Conservation (phyloP, 2,113 vertebrate species). For the Orientallactaga bullata region DNA sequence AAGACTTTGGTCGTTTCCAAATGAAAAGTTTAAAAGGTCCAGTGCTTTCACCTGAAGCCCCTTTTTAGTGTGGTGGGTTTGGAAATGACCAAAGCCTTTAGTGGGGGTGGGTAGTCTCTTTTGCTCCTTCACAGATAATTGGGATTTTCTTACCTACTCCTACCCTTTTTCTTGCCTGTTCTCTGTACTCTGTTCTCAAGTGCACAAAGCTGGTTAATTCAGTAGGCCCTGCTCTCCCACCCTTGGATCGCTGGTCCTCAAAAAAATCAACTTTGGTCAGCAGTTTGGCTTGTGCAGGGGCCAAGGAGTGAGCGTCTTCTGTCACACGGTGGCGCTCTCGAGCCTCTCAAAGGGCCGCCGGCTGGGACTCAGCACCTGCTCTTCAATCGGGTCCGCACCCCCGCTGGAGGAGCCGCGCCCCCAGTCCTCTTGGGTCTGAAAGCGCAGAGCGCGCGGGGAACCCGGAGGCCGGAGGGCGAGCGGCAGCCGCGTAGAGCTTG, state of each 20-base stretch:
- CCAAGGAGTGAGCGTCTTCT: neutral
- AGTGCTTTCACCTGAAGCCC: slow-evolving; percentile 1
- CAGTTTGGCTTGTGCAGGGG: neutral
- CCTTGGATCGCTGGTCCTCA: neutral
- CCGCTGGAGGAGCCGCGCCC: neutral
- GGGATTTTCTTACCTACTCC: neutral
- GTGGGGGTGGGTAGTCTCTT: neutral
- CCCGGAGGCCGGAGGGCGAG: neutral
- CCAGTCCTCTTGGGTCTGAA: neutral
- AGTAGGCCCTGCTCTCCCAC: neutral
- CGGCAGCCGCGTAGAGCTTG: neutral
- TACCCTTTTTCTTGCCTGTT: too few species aligned
- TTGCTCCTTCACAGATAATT: neutral
- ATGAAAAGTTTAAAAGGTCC: slow-evolving; percentile 27
- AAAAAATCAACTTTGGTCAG: neutral
- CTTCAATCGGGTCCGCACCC: neutral
- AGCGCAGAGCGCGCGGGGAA: neutral
- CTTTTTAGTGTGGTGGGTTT: slow-evolving; percentile 12
- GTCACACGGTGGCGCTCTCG: slow-evolving; percentile 77
- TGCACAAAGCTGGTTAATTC: neutral
- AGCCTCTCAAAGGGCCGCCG: slow-evolving; percentile 18
- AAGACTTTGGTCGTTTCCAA: slow-evolving; percentile 52
- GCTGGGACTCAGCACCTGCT: neutral
- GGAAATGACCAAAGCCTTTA: slow-evolving; percentile 31
- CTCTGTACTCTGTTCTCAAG: neutral